These are phyloP conservation scores for Pollachius pollachius DNA, from an alignment of 2,113 vertebrate genomes.

Conservation along the genomic window DNA sequence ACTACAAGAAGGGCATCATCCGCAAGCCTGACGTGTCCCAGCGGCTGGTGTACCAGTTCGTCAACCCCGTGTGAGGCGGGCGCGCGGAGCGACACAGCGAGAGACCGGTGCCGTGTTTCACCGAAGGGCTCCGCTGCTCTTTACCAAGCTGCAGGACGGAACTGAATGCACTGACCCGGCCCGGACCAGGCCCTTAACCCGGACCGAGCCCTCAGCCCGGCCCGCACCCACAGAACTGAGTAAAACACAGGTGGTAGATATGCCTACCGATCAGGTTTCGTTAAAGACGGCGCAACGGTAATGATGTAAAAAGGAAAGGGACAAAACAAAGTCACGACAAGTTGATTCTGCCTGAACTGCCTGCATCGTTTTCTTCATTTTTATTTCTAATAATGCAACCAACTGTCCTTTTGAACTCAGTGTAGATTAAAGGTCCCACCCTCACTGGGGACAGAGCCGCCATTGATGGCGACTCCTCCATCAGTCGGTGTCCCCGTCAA, in stretches of 20 bases:
- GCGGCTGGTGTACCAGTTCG: conserved; percentile 98
- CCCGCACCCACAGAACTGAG: background rate
- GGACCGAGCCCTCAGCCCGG: too few relatives aligned
- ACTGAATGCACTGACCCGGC: background rate
- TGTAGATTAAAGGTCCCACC: too few relatives aligned
- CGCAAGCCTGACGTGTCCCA: conserved; percentile 95
- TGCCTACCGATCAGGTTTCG: background rate
- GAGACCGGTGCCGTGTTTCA: background rate
- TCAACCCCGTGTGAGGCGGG: conserved; percentile 83
- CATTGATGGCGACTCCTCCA: too few relatives aligned
- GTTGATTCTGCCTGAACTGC: conserved; percentile 62
- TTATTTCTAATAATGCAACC: background rate
- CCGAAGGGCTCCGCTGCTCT: background rate
- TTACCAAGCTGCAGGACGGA: conserved; percentile 8
- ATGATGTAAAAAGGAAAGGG: background rate
- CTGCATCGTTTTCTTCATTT: conserved; percentile 41
- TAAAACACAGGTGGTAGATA: conserved; percentile 7
- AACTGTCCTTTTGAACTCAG: background rate
- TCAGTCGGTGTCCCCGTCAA: too few relatives aligned
- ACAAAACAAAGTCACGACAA: conserved; percentile 1
- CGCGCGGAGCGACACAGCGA: background rate
- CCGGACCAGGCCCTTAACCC: too few relatives aligned
- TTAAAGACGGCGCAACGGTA: background rate
- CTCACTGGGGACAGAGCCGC: too few relatives aligned
- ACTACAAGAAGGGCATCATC: conserved; percentile 99